Evolutionary conservation across 2,113 vertebrate genomes (phyloP).

Genomic region (Crotalus tigris): DNA sequence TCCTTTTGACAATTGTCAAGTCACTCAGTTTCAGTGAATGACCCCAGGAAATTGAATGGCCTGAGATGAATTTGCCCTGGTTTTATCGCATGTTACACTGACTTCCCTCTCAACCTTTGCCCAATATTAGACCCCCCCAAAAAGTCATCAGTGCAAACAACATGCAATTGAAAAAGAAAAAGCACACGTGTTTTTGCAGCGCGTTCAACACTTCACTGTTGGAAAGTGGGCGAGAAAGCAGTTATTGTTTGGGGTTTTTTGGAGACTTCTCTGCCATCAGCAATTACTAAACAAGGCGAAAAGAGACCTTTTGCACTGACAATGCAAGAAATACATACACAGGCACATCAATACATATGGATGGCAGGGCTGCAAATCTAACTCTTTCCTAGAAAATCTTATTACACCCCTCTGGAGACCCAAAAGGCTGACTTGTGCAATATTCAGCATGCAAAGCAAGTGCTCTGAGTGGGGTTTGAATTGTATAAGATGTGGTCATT

Average conservation of each 20-base stretch:
- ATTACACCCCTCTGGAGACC: neutral
- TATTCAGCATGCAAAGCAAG: neutral
- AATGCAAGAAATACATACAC: neutral
- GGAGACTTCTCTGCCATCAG: conserved; percentile 22
- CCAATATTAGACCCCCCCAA: neutral
- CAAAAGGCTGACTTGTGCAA: neutral
- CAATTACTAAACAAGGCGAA: conserved; percentile 36
- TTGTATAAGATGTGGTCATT: neutral
- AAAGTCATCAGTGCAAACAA: neutral
- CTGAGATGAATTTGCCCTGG: neutral
- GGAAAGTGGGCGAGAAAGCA: neutral
- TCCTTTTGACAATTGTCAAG: neutral
- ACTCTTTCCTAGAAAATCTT: neutral
- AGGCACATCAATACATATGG: neutral
- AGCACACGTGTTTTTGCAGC: neutral
- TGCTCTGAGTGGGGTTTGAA: neutral
- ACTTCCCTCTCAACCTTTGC: neutral
- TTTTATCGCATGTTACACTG: neutral
- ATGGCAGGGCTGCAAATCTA: neutral
- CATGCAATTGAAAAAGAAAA: neutral
- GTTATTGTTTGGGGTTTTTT: conserved; percentile 34
- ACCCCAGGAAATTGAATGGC: neutral
- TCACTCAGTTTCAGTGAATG: neutral
- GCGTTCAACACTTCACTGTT: neutral
- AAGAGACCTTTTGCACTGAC: neutral